phyloP scores from a whole-genome alignment of 2,113 vertebrate genomes.

The Macrotus californicus region DNA sequence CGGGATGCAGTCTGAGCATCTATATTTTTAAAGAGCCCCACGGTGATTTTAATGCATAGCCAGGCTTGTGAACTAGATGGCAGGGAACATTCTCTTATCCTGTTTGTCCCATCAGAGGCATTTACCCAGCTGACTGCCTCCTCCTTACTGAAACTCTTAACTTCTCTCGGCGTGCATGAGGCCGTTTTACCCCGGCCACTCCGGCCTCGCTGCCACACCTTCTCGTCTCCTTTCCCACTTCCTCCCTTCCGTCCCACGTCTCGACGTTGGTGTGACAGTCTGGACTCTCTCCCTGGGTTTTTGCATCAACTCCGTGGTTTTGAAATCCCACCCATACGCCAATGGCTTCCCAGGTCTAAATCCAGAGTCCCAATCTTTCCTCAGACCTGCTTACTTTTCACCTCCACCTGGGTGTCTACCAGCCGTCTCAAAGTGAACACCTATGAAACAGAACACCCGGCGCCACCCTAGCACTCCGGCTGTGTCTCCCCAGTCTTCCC shows the following conservation, averaged over 20 bases:
- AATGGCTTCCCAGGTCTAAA: background rate
- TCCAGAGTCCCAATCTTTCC: too few relatives aligned
- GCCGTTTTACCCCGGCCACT: too few relatives aligned
- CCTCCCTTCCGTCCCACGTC: background rate
- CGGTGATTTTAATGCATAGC: background rate
- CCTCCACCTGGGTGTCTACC: background rate
- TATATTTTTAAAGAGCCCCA: background rate
- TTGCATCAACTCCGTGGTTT: background rate
- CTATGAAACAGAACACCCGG: background rate
- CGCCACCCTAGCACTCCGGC: background rate
- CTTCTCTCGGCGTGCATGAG: background rate
- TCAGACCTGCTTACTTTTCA: background rate
- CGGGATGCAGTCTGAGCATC: background rate
- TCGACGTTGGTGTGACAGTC: background rate
- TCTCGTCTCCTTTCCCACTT: background rate
- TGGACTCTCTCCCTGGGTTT: background rate
- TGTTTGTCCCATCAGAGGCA: background rate
- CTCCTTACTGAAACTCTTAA: background rate
- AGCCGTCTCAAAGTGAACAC: background rate
- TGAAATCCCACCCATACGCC: background rate
- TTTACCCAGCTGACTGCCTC: background rate
- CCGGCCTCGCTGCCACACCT: background rate
- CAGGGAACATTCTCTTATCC: background rate
- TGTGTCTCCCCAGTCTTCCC: background rate
- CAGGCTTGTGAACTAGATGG: background rate